Evolutionary conservation across 2,113 vertebrate genomes (phyloP), one percentile per base, ranked within the genome.

Genomic region (Trachemys scripta): DNA sequence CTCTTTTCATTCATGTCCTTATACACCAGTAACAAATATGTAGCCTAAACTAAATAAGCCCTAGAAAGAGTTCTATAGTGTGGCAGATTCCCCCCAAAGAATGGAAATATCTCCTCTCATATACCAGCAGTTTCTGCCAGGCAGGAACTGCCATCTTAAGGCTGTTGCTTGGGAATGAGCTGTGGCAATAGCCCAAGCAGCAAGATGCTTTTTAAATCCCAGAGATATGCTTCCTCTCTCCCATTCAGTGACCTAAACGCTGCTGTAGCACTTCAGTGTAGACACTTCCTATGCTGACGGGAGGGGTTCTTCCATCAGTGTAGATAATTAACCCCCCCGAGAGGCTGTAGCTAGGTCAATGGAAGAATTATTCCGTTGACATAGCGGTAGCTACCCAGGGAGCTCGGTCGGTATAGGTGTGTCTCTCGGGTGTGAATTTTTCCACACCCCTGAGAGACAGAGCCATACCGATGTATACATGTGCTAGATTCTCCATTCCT

Each of bases 121-220:
- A 88, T 88, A 31, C 57, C 94, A 81, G 13, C 85, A 22, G 38
- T 56, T 56, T 78, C 27, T 38, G 24, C 11, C 51, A 56, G 62
- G 56, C 75, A 87, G 85, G 87, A 96, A 85, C 65, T 91, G 65
- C 13, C 9, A 56, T 3, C 90, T 96, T 54, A 6, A 72, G 90
- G 87, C 1, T 88, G 13, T 51, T 90, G 87, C 80, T 91, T 94
- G 54, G 79, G 94, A 95, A 83, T 38, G 3, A 91, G 42, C 85
- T 97, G 85, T 95, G 65, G 92, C 88, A 79, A 85, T 94, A 97
- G 96, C 79, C 84, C 53, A 92, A 88, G 88, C 85, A 96, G 45
- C 31, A 0, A 13, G 22, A 75, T 35, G 83, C 82, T 85, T 59
- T 59, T 93, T 45, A 97, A 93, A 95, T 94, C 95, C 82, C 88